Evolutionary conservation across 2,113 vertebrate species (phyloP), one percentile per base, ranked within the genome.

Genomic region (Coptodon rendalli): DNA sequence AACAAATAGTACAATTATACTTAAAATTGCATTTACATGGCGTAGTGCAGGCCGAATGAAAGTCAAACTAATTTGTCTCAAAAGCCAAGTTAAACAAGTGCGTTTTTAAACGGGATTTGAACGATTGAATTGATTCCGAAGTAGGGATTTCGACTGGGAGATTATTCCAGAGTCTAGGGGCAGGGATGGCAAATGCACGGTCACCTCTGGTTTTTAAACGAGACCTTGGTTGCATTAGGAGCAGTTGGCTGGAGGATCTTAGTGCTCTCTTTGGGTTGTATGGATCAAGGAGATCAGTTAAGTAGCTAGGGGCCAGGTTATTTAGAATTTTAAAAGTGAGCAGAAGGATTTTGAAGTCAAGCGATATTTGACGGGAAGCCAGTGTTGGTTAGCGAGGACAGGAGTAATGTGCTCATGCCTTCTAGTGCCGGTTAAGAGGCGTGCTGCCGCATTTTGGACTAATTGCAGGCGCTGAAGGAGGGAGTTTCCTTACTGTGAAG

Each of bases 301-400:
- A 57, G 54, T 1, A 27, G 54, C 54, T 57, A 27, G 54, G 0
- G 0, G 4, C 54, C 22, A 14, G 24, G 54, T 57, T 27, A 27
- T 0, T 57, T 57, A 57, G 54, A 57, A 0, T 57, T 57, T 57
- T 57, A 57, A 57, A 57, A 57, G 0, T 0, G 7, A 27, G 54
- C 2, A 57, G 12, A 5, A 27, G 54, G 54, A 57, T 57, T 57
- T 57, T 57, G 56, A 57, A 57, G 27, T 57, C 12, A 56, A 56
- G 6, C 0, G 6, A 57, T 57, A 27, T 57, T 57, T 57, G 54
- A 57, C 4, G 0, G 54, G 54, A 57, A 57, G 12, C 6, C 54
- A 56, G 54, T 56, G 54, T 56, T 27, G 1, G 22, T 27, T 27
- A 1, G 12, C 22, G 12, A 0, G 54, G 4, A 57, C 54, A 57